These are phyloP conservation scores for Neomorphus geoffroyi DNA, from an alignment of 2,797 vertebrate genomes.

Conservation along the genomic window DNA sequence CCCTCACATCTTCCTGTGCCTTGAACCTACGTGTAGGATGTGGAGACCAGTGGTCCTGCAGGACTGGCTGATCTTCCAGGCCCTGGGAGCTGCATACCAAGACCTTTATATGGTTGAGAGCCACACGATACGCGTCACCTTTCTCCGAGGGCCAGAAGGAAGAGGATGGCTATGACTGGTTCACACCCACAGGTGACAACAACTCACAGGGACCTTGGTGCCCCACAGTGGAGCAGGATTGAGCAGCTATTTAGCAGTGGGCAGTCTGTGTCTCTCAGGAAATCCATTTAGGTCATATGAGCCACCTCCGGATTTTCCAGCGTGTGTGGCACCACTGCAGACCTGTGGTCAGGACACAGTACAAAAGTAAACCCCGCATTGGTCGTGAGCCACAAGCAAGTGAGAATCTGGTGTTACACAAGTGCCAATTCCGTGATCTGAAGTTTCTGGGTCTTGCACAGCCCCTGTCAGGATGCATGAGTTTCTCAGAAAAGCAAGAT, in stretches of 20 bases:
- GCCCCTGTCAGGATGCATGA: background rate
- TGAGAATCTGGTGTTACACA: background rate
- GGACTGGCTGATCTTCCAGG: background rate
- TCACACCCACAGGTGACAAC: background rate
- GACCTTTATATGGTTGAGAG: background rate
- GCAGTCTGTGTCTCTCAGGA: background rate
- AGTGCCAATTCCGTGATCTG: background rate
- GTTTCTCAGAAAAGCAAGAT: background rate
- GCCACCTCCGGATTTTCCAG: background rate
- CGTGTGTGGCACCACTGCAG: no score
- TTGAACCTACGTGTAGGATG: background rate
- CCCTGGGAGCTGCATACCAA: background rate
- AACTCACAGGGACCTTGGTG: background rate
- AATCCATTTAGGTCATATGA: background rate
- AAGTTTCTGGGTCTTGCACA: background rate
- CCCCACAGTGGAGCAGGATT: fast-evolving
- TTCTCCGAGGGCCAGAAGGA: background rate
- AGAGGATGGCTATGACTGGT: background rate
- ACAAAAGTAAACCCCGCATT: background rate
- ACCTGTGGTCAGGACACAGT: background rate
- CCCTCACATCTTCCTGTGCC: background rate
- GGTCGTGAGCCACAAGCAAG: background rate
- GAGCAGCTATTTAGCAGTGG: background rate
- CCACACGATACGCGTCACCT: no score
- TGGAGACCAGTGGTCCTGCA: background rate